Base-by-base conservation (phyloP, 2,113 vertebrate genomes). In the Madoqua kirkii region DNA sequence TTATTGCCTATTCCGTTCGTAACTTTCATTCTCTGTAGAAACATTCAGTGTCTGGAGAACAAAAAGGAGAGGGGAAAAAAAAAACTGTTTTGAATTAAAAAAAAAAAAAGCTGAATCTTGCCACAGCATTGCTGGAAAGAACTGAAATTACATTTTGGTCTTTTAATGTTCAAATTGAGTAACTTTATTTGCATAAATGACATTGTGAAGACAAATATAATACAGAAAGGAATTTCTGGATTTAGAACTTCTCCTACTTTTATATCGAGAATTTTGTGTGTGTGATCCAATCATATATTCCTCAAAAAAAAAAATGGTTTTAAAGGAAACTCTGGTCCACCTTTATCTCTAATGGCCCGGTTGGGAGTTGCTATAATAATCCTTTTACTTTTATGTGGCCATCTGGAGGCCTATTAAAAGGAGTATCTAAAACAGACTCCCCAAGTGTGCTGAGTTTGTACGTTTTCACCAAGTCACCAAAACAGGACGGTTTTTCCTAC, bases 381-480 rank as follows among this genome's bases (percentile, higher is more conserved):
- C 98, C 98, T 98, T 98, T 98, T 96, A 96, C 99, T 99, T 99
- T 99, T 98, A 99, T 99, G 98, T 98, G 98, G 97, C 98, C 99
- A 99, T 99, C 98, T 99, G 99, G 99, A 99, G 98, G 98, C 98
- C 98, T 98, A 99, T 99, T 99, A 99, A 99, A 99, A 98, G 97
- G 95, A 98, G 98, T 98, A 98, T 98, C 98, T 98, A 98, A 98
- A 98, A 97, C 98, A 99, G 98, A 98, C 98, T 98, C 98, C 97
- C 98, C 98, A 99, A 99, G 98, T 96, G 97, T 96, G 97, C 98
- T 98, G 98, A 99, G 98, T 98, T 98, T 98, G 94, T 98, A 94
- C 95, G 93, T 98, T 98, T 98, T 98, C 98, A 98, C 98, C 98
- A 98, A 98, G 98, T 98, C 98, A 98, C 98, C 98, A 95, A 98